Percentiles rank a stretch among this genome's conserved stretches.
Evolutionary conservation across 1,140 invertebrate species (phyloP).

Genomic region (Laupala kohalensis): DNA sequence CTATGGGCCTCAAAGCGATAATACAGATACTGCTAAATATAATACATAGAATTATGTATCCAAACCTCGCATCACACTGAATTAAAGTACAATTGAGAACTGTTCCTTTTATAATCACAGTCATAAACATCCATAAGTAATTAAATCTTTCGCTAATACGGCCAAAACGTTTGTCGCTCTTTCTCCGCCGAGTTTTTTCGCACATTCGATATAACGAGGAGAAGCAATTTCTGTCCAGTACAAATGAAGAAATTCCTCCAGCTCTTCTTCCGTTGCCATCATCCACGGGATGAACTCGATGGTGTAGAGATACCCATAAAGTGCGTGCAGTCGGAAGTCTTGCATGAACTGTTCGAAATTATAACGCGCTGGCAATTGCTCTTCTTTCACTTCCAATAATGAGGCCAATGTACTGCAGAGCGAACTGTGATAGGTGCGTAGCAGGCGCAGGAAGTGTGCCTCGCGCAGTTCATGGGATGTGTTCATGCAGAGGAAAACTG

Average conservation of each 20-base stretch:
- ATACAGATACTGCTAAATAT: too few relatives aligned
- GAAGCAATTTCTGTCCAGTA: not conserved
- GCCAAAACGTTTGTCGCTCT: not conserved
- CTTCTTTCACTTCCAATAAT: constrained; percentile 8
- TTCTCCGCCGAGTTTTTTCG: not conserved
- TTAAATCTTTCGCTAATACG: not conserved
- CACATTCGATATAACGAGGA: not conserved
- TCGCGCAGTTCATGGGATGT: constrained; percentile 4
- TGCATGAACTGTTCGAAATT: not conserved
- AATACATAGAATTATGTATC: too few relatives aligned
- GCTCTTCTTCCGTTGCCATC: not conserved
- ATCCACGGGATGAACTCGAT: not conserved
- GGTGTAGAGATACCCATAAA: not conserved
- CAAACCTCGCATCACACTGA: too few relatives aligned
- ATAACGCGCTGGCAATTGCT: not conserved
- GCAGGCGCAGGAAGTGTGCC: constrained; percentile 20
- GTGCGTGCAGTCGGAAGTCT: not conserved
- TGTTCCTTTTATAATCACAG: not conserved
- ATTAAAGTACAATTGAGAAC: too few relatives aligned
- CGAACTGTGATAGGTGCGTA: constrained; percentile 25
- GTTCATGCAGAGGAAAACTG: constrained; percentile 10
- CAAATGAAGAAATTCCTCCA: not conserved
- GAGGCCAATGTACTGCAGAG: constrained; percentile 24
- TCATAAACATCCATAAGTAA: not conserved
- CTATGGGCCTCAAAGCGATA: too few relatives aligned